Conservation (phyloP, 2,113 vertebrate species). For the Pituophis catenifer region DNA sequence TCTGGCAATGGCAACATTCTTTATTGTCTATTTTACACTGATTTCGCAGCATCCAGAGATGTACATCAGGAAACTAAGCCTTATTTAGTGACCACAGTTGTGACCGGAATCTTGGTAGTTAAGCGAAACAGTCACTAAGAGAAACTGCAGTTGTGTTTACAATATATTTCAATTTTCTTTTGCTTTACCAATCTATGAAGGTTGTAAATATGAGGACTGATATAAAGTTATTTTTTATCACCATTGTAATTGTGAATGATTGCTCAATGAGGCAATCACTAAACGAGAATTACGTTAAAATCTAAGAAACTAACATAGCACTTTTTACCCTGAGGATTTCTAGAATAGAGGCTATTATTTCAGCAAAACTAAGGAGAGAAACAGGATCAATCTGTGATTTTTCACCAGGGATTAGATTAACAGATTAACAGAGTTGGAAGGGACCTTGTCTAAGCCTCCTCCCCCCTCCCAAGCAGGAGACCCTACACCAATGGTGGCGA, state of each 20-base stretch:
- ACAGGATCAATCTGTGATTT: not conserved
- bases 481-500: too few species aligned
- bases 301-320: not conserved
- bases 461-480: too few species aligned
- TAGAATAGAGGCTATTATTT: not conserved
- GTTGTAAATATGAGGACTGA: not conserved
- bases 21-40: not conserved
- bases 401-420: not conserved
- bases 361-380: not conserved
- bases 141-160: not conserved
- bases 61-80: not conserved
- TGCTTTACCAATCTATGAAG: not conserved
- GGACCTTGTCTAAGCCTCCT: too few species aligned
- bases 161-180: not conserved
- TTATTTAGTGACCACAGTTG: not conserved
- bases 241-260: not conserved
- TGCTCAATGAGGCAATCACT: not conserved
- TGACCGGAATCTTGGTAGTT: not conserved
- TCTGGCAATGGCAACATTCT: not conserved
- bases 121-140: not conserved
- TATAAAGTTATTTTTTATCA: not conserved
- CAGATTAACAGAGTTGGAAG: too few species aligned
- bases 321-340: not conserved
- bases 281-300: not conserved
- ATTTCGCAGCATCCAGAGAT: not conserved